Evolutionary conservation across 2,888 invertebrate species (phyloP).

Genomic region (Acleris sparsana): DNA sequence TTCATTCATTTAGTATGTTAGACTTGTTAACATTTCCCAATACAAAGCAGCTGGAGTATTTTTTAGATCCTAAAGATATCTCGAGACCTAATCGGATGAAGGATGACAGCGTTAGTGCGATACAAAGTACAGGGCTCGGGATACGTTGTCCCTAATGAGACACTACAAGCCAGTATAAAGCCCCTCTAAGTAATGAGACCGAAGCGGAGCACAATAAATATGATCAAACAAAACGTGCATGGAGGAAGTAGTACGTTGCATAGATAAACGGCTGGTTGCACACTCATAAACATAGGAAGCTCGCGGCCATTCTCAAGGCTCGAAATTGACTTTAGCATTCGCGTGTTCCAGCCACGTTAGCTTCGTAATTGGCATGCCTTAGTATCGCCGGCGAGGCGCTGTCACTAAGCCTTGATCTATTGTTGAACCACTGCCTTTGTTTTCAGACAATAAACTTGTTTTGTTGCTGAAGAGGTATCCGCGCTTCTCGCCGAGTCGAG

Average conservation of each 20-base stretch:
- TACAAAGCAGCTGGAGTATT: slow-evolving; percentile 34
- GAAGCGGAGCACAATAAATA: slow-evolving; percentile 68
- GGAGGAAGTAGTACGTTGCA: slow-evolving; percentile 75
- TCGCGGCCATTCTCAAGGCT: slow-evolving; percentile 58
- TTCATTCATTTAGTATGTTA: not conserved
- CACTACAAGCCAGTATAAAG: slow-evolving; percentile 57
- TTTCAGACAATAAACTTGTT: slow-evolving; percentile 73
- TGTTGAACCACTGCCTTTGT: slow-evolving; percentile 67
- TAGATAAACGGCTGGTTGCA: slow-evolving; percentile 65
- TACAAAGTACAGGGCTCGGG: slow-evolving; percentile 52
- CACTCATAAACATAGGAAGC: slow-evolving; percentile 67
- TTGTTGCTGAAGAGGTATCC: slow-evolving; percentile 67
- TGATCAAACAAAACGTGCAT: slow-evolving; percentile 73
- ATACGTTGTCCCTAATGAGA: slow-evolving; percentile 71
- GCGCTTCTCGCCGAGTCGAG: slow-evolving; percentile 33
- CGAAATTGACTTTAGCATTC: slow-evolving; percentile 66
- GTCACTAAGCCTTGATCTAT: slow-evolving; percentile 62
- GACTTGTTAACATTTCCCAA: slow-evolving; percentile 2
- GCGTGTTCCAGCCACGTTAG: slow-evolving; percentile 72
- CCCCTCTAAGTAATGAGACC: slow-evolving; percentile 65
- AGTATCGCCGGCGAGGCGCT: slow-evolving; percentile 54
- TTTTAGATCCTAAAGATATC: slow-evolving; percentile 46
- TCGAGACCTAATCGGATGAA: slow-evolving; percentile 38
- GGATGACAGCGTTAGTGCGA: slow-evolving; percentile 48
- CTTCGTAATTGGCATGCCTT: slow-evolving; percentile 73